A percentile compares a stretch with the other conserved stretches of the same genome.
These are phyloP conservation scores for Trichechus manatus DNA, from an alignment of 2,113 vertebrate genomes.

Conservation along the genomic window DNA sequence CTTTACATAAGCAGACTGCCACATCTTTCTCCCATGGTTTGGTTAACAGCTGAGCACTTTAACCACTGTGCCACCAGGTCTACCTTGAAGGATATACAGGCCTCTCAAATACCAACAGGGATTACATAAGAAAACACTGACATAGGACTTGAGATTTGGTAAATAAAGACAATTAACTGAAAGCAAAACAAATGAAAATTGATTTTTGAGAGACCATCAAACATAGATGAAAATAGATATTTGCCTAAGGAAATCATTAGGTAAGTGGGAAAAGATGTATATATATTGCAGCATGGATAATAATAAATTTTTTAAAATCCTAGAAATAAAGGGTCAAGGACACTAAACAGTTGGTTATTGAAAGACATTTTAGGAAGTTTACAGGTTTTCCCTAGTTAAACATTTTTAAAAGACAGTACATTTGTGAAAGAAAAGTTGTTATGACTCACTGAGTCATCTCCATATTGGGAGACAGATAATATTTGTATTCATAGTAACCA, in stretches of 20 bases:
- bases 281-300: neutral
- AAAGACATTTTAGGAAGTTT: neutral
- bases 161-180: conserved; percentile 5
- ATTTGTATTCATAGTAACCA: neutral
- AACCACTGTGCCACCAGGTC: too few species aligned
- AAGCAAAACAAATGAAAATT: conserved; percentile 7
- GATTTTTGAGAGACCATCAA: neutral
- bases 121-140: neutral
- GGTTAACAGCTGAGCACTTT: too few species aligned
- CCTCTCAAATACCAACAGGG: neutral
- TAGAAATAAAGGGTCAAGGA: neutral
- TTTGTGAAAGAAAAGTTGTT: conserved; percentile 13
- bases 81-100: neutral
- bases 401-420: neutral
- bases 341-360: neutral
- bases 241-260: neutral
- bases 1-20: too few species aligned
- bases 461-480: neutral
- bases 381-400: neutral
- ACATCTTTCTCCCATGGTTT: too few species aligned
- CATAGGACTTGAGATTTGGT: neutral
- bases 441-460: neutral
- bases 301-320: neutral
- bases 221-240: neutral
- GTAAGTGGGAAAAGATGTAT: neutral